Base-by-base conservation (phyloP, 2,797 vertebrate genomes). In the Heliangelus exortis region DNA sequence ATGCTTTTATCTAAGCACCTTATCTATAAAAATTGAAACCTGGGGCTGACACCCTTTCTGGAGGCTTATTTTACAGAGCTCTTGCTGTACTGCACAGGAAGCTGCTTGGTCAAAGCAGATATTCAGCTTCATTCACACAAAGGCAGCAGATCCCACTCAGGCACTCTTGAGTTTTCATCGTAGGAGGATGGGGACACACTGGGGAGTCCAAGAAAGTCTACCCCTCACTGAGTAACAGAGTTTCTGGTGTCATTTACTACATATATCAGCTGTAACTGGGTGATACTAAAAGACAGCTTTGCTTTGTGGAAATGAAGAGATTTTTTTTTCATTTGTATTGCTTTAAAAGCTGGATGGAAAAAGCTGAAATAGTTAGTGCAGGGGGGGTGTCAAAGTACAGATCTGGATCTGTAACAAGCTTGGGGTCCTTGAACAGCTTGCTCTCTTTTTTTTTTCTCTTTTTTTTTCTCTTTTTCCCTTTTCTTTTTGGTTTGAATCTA, bases 321-420 rank as follows among this genome's bases (percentile, higher is more conserved):
- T 88, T 93, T 92, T 91, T 92, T 91, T 92, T 91, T 92, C 34
- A 66, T 89, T 91, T 92, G 15, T 78, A n/a, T 81, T 88, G 34
- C 33, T 93, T 89, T 84, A 87, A 83, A 91, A 50, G 15, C 16
- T 92, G 45, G 10, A 55, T 73, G 59, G 53, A 69, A 83, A 80
- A 89, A 79, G 39, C 39, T 68, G 28, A 66, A 84, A 76, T 16
- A 76, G 22, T 67, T 57, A 29, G 15, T 48, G 17, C 12, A 3
- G 22, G 9, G 14, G 19, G 4, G 5, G 34, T n/a, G 20, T 65
- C 53, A 89, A 62, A 91, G 22, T 68, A 75, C 51, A 94, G 22
- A 74, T 72, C 34, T 75, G 43, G 28, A 78, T 83, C 41, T 85
- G 26, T 62, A 48, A 55, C 21, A 83, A 48, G 21, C 20, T 58